Percentiles rank a stretch among this genome's conserved stretches.
Evolutionary conservation across 2,888 invertebrate genomes (phyloP).

Genomic region (Ophonus ardosiacus): DNA sequence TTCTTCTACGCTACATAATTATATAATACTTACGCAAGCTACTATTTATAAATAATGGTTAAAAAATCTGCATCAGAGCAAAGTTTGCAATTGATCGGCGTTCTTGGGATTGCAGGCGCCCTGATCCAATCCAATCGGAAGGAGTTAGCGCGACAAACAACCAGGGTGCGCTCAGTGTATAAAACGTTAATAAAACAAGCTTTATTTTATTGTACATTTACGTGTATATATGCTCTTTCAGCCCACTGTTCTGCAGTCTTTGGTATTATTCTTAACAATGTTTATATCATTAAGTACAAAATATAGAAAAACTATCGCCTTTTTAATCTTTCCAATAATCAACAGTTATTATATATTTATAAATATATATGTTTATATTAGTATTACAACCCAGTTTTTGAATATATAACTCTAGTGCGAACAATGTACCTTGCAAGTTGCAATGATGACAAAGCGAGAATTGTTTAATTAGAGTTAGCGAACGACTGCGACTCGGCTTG

Average conservation of each 20-base stretch:
- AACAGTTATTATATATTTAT: constrained; percentile 65
- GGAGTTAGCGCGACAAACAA: constrained; percentile 22
- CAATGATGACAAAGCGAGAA: constrained; percentile 57
- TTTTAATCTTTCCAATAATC: constrained; percentile 64
- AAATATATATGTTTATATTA: constrained; percentile 63
- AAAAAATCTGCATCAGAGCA: constrained; percentile 58
- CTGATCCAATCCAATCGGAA: neutral
- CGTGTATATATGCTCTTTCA: constrained; percentile 52
- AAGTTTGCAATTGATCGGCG: constrained; percentile 40
- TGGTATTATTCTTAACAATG: constrained; percentile 70
- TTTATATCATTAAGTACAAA: constrained; percentile 69
- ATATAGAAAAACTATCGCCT: constrained; percentile 75
- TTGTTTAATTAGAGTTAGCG: constrained; percentile 38
- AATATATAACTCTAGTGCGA: constrained; percentile 58
- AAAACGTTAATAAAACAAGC: constrained; percentile 55
- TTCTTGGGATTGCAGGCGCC: constrained; percentile 34
- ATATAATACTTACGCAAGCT: constrained; percentile 62
- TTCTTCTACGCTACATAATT: constrained; percentile 56
- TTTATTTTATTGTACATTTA: constrained; percentile 57
- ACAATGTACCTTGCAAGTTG: constrained; percentile 60
- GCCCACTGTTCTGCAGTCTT: constrained; percentile 68
- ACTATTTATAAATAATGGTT: constrained; percentile 60
- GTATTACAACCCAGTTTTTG: constrained; percentile 62
- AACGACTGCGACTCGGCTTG: constrained; percentile 50
- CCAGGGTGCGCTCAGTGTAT: constrained; percentile 50